phyloP scores from a whole-genome alignment of 2,113 vertebrate species.

The Chamaetylas fuelleborni region DNA sequence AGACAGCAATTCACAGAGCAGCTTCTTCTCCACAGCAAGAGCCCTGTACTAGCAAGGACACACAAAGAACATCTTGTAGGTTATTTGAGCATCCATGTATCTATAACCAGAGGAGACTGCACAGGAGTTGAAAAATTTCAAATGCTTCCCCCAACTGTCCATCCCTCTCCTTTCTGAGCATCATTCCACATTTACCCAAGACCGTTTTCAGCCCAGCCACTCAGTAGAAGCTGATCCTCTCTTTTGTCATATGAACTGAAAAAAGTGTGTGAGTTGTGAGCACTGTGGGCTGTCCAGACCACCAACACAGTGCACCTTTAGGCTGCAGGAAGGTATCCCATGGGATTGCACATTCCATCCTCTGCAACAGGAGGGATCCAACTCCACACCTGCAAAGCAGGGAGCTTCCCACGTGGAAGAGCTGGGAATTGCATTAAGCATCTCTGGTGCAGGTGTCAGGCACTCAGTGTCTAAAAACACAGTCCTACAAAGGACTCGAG shows the following conservation, averaged over 20 bases:
- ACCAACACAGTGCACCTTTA: neutral
- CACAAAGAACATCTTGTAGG: neutral
- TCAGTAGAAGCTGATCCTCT: neutral
- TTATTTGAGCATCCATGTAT: neutral
- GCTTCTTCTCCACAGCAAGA: neutral
- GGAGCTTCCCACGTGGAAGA: neutral
- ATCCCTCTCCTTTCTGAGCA: neutral
- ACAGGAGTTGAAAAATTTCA: neutral
- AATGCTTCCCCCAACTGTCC: neutral
- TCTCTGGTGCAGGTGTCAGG: neutral
- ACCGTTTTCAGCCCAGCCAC: neutral
- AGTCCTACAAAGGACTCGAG: neutral
- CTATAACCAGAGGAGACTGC: neutral
- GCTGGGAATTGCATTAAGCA: neutral
- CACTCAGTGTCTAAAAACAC: neutral
- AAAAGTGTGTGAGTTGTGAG: fast-evolving
- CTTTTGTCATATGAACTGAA: neutral
- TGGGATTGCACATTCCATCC: neutral
- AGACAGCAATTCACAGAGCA: neutral
- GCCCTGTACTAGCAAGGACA: neutral
- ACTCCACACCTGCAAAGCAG: neutral
- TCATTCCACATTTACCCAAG: neutral
- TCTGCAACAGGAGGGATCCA: neutral
- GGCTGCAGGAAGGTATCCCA: neutral
- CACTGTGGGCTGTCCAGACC: neutral